Percentiles rank a stretch among this genome's conserved stretches.
phyloP scores from a whole-genome alignment of 2,888 invertebrate genomes.

The Dasysyrphus albostriatus region DNA sequence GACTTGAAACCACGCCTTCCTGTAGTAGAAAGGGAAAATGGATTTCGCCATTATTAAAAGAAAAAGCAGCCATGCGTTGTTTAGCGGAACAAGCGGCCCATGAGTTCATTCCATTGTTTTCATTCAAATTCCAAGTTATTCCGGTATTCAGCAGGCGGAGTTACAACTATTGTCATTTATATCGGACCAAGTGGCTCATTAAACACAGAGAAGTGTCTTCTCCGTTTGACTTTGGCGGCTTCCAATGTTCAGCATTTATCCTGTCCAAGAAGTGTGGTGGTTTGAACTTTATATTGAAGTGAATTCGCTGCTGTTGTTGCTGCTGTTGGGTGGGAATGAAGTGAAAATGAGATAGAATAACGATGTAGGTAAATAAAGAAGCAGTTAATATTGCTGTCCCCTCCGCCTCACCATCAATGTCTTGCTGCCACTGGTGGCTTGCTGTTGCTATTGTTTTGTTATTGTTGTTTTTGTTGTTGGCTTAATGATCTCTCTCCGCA shows the following conservation, averaged over 20 bases:
- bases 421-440: slow-evolving; percentile 51
- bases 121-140: slow-evolving; percentile 61
- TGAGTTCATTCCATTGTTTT: slow-evolving; percentile 21
- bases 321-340: slow-evolving; percentile 69
- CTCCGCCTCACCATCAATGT: slow-evolving; percentile 17
- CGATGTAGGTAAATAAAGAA: slow-evolving; percentile 75
- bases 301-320: slow-evolving; percentile 40
- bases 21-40: slow-evolving; percentile 20
- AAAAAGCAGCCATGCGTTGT: slow-evolving; percentile 68
- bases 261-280: slow-evolving; percentile 31
- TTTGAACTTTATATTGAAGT: slow-evolving; percentile 53
- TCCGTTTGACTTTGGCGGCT: slow-evolving; percentile 20
- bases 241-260: slow-evolving; percentile 29
- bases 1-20: slow-evolving; percentile 51
- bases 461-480: slow-evolving; percentile 62
- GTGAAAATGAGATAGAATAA: slow-evolving; percentile 75
- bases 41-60: slow-evolving; percentile 66
- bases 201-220: slow-evolving; percentile 53
- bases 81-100: slow-evolving; percentile 44
- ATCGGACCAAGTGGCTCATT: slow-evolving; percentile 57
- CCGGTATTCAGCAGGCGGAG: slow-evolving; percentile 67
- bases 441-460: slow-evolving; percentile 41
- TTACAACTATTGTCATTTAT: slow-evolving; percentile 57
- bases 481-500: slow-evolving; percentile 67
- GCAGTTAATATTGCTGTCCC: slow-evolving; percentile 73